Conservation (phyloP, 2,888 invertebrate species). For the Monopis laevigella region DNA sequence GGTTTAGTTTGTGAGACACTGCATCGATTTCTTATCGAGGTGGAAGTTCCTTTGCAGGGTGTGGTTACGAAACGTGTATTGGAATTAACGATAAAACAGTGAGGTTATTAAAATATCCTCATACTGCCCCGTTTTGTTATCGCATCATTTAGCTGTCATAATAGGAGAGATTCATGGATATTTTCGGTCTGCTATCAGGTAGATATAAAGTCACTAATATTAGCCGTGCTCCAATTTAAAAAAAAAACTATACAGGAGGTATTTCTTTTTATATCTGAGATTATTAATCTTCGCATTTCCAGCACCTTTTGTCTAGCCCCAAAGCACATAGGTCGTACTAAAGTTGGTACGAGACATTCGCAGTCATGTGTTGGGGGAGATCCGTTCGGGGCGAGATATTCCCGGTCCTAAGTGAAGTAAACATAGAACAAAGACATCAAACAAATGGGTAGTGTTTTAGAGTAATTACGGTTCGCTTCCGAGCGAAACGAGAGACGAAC, state of each 20-base stretch:
- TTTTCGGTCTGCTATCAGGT: no score
- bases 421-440: slow-evolving; percentile 67
- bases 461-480: slow-evolving; percentile 64
- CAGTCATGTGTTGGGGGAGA: slow-evolving; percentile 53
- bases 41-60: no score
- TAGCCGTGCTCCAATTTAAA: not conserved
- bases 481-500: slow-evolving; percentile 59
- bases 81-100: no score
- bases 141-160: no score
- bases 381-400: slow-evolving; percentile 42
- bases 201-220: no score
- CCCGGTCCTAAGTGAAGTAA: slow-evolving; percentile 62
- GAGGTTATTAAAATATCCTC: no score
- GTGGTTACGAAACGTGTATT: no score
- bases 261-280: slow-evolving; percentile 58
- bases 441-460: slow-evolving; percentile 68
- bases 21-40: no score
- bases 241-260: not conserved
- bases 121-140: no score
- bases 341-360: slow-evolving; percentile 38
- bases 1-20: no score
- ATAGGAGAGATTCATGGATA: no score
- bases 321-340: slow-evolving; percentile 31
- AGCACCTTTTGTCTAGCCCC: slow-evolving; percentile 50
- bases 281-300: slow-evolving; percentile 64